Conservation (phyloP, 2,888 invertebrate genomes). For the Clusia tigrina region DNA sequence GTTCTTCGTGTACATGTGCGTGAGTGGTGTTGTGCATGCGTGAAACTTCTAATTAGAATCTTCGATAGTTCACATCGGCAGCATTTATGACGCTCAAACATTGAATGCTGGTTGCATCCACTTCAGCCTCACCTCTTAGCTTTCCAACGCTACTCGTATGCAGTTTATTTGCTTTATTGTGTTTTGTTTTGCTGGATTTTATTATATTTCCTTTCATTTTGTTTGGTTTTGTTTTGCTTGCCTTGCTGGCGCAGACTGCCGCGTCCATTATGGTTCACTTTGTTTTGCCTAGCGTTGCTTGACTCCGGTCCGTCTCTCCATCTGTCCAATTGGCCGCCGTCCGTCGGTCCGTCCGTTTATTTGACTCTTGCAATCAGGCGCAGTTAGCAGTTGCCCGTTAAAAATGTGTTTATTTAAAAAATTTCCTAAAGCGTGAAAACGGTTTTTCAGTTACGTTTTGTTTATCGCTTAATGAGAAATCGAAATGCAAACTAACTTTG, state of each 20-base stretch:
- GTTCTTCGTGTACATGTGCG: not conserved
- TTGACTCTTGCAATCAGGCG: not conserved
- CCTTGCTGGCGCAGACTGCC: too few species aligned
- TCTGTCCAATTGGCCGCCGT: not conserved
- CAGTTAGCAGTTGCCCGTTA: conserved; percentile 10
- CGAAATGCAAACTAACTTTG: not conserved
- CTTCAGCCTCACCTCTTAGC: not conserved
- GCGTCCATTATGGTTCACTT: not conserved
- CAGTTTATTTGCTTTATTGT: too few species aligned
- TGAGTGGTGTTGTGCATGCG: conserved; percentile 25
- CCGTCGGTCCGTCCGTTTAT: not conserved
- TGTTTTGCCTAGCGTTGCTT: not conserved
- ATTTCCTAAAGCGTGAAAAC: not conserved
- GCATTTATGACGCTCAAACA: not conserved
- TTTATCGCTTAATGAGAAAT: conserved; percentile 8
- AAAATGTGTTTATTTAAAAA: conserved; percentile 4
- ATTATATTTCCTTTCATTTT: too few species aligned
- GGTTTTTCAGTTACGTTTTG: not conserved
- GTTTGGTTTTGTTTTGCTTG: too few species aligned
- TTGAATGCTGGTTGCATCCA: not conserved
- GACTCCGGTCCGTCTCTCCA: not conserved
- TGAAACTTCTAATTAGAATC: conserved; percentile 36
- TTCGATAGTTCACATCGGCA: conserved; percentile 17
- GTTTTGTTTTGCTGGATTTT: too few species aligned
- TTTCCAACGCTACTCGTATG: not conserved